Base-by-base conservation (phyloP, 2,888 invertebrate genomes). In the Cyrtodaria siliqua region DNA sequence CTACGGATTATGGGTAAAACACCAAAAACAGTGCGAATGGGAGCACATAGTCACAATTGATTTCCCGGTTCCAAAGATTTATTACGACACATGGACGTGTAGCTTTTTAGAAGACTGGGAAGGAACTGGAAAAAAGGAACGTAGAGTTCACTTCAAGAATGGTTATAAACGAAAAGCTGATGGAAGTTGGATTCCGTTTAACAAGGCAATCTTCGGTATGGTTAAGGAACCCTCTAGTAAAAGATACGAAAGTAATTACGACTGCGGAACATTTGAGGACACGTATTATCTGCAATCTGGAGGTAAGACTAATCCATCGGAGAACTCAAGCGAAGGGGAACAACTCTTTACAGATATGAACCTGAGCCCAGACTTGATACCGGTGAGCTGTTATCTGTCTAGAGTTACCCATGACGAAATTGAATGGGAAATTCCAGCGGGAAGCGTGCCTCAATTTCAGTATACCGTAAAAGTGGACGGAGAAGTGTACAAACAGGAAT, bases 81-180 rank as follows among this genome's bases (percentile, higher is more conserved):
- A 62, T 69, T 85, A 83, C 44, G 69, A 69, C 44, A 79, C 83
- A 2, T 66, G 53, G 26, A 77, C 80, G 0, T 77, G 76, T 26
- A 82, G 83, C 52, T 87, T 87, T 62, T 63, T 87, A 9, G 87
- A 87, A 53, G 87, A 87, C 62, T 87, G 85, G 85, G 66, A 75
- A 12, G 85, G 84, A 8, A 74, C 75, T 23, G 84, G 85, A 12
- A 61, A 86, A 23, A 66, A 73, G 12, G 73, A 68, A 26, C 72
- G 87, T 14, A 52, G 74, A 8, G 81, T 77, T 3, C 74, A 79
- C 26, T 83, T 79, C 26, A 79, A 76, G 33, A 79, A 83, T 56
- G 84, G 83, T 8, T 85, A 76, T 56, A 87, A 86, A 64, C 67
- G 82, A 24, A 44, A 23, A 14, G 27, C 55, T 12, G 73, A 79